These are phyloP conservation scores for Leucophenga varia DNA, from an alignment of 1,140 invertebrate species.

Conservation along the genomic window DNA sequence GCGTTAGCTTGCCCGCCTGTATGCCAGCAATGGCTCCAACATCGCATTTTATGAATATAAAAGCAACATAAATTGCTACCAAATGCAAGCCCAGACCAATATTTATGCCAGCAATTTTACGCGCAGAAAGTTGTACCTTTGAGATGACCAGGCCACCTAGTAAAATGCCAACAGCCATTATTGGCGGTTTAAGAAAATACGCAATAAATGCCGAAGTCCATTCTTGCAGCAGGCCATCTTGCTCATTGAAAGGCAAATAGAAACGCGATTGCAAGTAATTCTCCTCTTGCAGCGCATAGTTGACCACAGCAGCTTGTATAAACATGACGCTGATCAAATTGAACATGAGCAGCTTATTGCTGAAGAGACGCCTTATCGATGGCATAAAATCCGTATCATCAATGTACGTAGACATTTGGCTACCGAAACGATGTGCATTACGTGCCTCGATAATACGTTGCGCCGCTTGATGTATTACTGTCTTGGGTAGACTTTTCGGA, in stretches of 20 bases:
- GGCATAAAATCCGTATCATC: conserved; percentile 58
- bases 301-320: conserved; percentile 61
- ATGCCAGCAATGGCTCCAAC: conserved; percentile 56
- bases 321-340: conserved; percentile 63
- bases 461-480: conserved; percentile 62
- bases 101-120: conserved; percentile 57
- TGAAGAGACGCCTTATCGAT: conserved; percentile 62
- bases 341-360: conserved; percentile 63
- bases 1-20: conserved; percentile 55
- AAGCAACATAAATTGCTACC: conserved; percentile 59
- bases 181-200: conserved; percentile 64
- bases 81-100: conserved; percentile 53
- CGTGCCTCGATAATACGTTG: conserved; percentile 53
- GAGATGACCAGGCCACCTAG: conserved; percentile 65
- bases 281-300: conserved; percentile 62
- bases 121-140: conserved; percentile 59
- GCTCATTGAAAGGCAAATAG: conserved; percentile 61
- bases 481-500: conserved; percentile 61
- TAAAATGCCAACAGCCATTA: conserved; percentile 64
- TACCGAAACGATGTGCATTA: conserved; percentile 33
- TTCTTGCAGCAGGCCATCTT: conserved; percentile 62
- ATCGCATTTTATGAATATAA: conserved; percentile 65
- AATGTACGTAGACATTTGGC: conserved; percentile 41
- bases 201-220: conserved; percentile 58
- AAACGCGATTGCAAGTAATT: conserved; percentile 63